Percentiles rank a stretch among this genome's conserved stretches.
Evolutionary conservation across 2,797 vertebrate species (phyloP).

Genomic region (Malurus splendens): DNA sequence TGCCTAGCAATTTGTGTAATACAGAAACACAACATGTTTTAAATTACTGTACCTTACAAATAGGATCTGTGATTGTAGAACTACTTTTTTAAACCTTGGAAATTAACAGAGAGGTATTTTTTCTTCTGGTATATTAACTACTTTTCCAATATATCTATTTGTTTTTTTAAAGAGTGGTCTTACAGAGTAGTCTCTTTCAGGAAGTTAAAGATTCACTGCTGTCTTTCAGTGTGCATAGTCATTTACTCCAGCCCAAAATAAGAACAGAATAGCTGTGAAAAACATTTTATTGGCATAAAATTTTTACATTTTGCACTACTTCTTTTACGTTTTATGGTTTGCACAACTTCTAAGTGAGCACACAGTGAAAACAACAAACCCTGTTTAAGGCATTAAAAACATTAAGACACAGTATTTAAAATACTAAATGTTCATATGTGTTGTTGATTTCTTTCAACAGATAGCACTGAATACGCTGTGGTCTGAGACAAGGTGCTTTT

Average conservation of each 20-base stretch:
- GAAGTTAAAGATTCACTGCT: not conserved
- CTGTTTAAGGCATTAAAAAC: not conserved
- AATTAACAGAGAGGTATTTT: not conserved
- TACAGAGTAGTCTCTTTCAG: not conserved
- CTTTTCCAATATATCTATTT: not conserved
- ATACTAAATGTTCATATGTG: not conserved
- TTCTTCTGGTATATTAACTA: not conserved
- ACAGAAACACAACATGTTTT: not conserved
- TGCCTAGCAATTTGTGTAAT: not conserved
- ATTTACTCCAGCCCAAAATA: not conserved
- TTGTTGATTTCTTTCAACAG: not conserved
- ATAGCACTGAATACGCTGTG: not conserved
- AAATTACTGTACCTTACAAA: not conserved
- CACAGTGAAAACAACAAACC: not conserved
- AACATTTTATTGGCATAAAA: not conserved
- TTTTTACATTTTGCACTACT: not conserved
- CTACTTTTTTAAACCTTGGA: not conserved
- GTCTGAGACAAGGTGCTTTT: not conserved
- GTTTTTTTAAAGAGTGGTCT: not conserved
- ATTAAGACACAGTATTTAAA: not conserved
- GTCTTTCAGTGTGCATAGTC: not conserved
- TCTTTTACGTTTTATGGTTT: not conserved
- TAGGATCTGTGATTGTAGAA: accelerated
- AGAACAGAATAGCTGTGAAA: not conserved
- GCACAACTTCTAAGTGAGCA: not conserved